A percentile compares a stretch with the other conserved stretches of the same genome.
Conservation (phyloP, 2,888 invertebrate species). For the Cheilosia soror region DNA sequence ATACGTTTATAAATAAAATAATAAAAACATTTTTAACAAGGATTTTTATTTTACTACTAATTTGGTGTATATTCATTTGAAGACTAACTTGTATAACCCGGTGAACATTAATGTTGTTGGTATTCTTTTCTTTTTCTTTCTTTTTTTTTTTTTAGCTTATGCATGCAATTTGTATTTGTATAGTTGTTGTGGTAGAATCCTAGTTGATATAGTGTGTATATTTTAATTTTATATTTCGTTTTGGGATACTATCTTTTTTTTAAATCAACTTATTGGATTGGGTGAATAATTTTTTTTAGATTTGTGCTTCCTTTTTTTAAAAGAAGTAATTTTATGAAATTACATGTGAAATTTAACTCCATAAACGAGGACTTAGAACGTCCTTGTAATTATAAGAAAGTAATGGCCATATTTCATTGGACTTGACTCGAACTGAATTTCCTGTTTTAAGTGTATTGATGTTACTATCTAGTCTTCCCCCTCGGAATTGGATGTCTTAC, state of each 20-base stretch:
- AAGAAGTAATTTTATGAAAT: too few relatives aligned
- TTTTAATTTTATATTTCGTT: neutral
- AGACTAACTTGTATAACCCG: neutral
- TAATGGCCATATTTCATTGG: too few relatives aligned
- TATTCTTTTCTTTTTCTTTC: slow-evolving; percentile 16
- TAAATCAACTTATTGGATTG: neutral
- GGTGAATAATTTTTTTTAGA: neutral
- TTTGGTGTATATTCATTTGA: slow-evolving; percentile 30
- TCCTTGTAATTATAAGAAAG: too few relatives aligned
- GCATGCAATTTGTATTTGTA: slow-evolving; percentile 32
- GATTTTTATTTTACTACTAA: slow-evolving; percentile 58
- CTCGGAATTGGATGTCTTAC: too few relatives aligned
- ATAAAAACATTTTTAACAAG: slow-evolving; percentile 38
- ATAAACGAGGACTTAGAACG: too few relatives aligned
- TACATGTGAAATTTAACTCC: too few relatives aligned
- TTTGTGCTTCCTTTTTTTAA: neutral
- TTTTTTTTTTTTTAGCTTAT: slow-evolving; percentile 12
- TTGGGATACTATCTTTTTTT: neutral
- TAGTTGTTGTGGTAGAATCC: slow-evolving; percentile 3
- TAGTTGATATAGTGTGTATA: slow-evolving; percentile 11
- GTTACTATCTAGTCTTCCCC: too few relatives aligned
- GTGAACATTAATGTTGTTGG: slow-evolving; percentile 17
- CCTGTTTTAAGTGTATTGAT: too few relatives aligned
- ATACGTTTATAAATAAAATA: slow-evolving; percentile 28
- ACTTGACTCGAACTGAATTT: too few relatives aligned